Evolutionary conservation across 1,140 invertebrate genomes (phyloP), one percentile per base, ranked within the genome.

Genomic region (Octopus bimaculoides): DNA sequence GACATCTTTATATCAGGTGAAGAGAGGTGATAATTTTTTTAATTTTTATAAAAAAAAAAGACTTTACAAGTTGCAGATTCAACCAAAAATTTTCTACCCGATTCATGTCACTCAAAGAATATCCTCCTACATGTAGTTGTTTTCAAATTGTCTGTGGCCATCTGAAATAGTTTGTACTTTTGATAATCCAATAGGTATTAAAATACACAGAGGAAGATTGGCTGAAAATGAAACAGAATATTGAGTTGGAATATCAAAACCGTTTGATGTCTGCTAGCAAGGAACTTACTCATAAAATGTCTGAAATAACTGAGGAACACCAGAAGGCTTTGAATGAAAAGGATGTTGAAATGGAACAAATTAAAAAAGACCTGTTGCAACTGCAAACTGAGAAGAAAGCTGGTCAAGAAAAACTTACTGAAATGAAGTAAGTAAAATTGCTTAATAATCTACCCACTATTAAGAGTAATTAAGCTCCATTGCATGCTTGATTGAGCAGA

Each of bases 201-300:
- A 82, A 82, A 54, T 83, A 83, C 74, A 78, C 83, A 8, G 61
- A 82, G 17, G 75, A 53, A n/a, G 83, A 83, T 41, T 73, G 77
- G 79, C 81, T 84, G n/a, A 78, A 81, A 61, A 84, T 85, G 82
- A 78, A 78, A 74, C 83, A 82, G 56, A 79, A 84, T 75, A 77
- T 83, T 80, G 87, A 88, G 53, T 79, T 89, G 80, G 81, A 87
- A 55, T 90, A 88, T 83, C 87, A 89, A 81, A 87, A 88, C 56
- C 85, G 86, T 66, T 82, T 89, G 52, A 73, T 89, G 6, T 85
- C 85, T 54, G 84, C 85, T 76, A 86, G 89, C 52, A 79, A 84
- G 54, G 84, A 85, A 41, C 81, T 82, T 77, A 73, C 80, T 54
- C 80, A 85, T 55, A 81, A 81, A 79, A n/a, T 75, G 77, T 52